Evolutionary conservation across 2,888 invertebrate genomes (phyloP), one percentile per base, ranked within the genome.

Genomic region (Anthoptus insignis): DNA sequence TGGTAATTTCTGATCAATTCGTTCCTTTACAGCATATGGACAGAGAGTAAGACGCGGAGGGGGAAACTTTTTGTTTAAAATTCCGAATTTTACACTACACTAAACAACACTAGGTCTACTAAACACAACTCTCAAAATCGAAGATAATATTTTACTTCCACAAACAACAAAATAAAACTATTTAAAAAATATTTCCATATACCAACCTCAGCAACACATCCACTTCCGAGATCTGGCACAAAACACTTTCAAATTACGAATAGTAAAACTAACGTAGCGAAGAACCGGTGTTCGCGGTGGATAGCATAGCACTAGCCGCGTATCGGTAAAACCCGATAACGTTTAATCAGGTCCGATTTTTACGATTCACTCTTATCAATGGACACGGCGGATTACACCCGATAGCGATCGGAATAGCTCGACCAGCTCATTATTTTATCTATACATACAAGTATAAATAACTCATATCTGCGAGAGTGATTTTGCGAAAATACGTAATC

Each of bases 331-430:
- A 66, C 65, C 72, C 80, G 83, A 85, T 83, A 85, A 83, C 73
- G 77, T 81, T 82, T 87, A 90, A 91, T 91, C 91, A 85, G 82
- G 85, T 83, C 84, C 87, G 87, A 89, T 91, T 92, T 91, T 91
- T 91, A 91, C 87, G 90, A 91, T 88, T 82, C 74, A 71, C 73
- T 69, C 73, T 84, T 91, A 92, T 90, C 90, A 81, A 73, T 80
- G 81, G 91, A 92, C 91, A 92, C 83, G 91, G 79, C 80, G 91
- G 91, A 92, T 92, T 92, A 92, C 91, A 91, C 66, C 58, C 79
- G 91, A 91, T 92, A 89, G 77, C 78, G 79, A 91, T 91, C 91
- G 81, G 19, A 61, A 63, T 14, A 21, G 61, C 19, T 39, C 63
- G 14, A 39, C 56, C 56, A 56, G 63, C 49, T 49, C 39, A 59